These are phyloP conservation scores for Champsocephalus gunnari DNA, from an alignment of 2,797 vertebrate species.

Conservation along the genomic window DNA sequence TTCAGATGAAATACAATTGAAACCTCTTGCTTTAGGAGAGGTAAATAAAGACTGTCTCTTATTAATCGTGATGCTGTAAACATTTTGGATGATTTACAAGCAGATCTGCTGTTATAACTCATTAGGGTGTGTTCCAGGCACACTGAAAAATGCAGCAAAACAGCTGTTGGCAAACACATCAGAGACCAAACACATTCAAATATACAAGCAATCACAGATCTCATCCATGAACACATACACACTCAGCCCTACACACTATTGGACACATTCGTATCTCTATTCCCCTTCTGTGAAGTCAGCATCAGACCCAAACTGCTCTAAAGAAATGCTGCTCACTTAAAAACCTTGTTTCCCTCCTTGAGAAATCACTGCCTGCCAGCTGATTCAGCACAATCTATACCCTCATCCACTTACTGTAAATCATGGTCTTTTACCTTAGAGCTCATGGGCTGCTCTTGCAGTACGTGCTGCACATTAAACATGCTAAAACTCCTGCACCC, in stretches of 20 bases:
- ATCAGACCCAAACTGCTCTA: conserved; percentile 3
- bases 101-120: conserved; percentile 33
- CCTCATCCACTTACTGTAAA: conserved; percentile 53
- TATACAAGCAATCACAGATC: conserved; percentile 26
- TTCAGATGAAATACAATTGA: conserved; percentile 21
- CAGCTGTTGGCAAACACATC: conserved; percentile 47
- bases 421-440: conserved; percentile 31
- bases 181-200: conserved; percentile 22
- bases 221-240: neutral
- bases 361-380: conserved; percentile 34
- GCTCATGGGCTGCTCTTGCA: conserved; percentile 17
- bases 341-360: conserved; percentile 6
- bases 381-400: conserved; percentile 51
- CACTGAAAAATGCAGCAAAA: conserved; percentile 40
- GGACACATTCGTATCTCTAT: conserved; percentile 2
- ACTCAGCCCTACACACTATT: conserved; percentile 9
- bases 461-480: conserved; percentile 32
- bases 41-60: conserved; percentile 25
- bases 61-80: conserved; percentile 23
- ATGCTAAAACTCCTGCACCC: conserved; percentile 46
- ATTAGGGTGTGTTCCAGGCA: conserved; percentile 39
- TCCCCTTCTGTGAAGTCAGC: neutral
- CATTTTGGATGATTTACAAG: conserved; percentile 41
- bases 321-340: conserved; percentile 7
- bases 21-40: neutral